Percentiles rank a stretch among this genome's conserved stretches.
These are phyloP conservation scores for Lithophane leautieri DNA, from an alignment of 2,888 invertebrate species.

Conservation along the genomic window DNA sequence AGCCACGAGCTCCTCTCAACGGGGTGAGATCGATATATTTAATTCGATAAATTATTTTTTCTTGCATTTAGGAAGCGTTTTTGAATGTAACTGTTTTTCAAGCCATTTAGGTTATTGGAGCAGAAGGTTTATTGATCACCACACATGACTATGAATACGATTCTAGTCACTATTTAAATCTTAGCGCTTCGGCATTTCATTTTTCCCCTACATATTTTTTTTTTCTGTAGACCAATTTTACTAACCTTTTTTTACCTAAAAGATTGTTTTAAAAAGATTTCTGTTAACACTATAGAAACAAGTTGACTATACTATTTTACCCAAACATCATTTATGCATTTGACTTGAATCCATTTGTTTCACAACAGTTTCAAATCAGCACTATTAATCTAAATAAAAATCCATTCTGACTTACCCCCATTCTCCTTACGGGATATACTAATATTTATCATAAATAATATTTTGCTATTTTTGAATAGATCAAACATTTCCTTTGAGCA, in stretches of 20 bases:
- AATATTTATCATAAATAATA: too few species aligned
- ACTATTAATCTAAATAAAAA: neutral
- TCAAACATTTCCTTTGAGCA: too few species aligned
- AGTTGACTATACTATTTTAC: neutral
- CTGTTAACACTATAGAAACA: neutral
- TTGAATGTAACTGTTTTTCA: too few species aligned
- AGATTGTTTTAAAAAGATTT: neutral
- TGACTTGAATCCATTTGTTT: neutral
- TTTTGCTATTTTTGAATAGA: too few species aligned
- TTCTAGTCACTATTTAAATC: neutral
- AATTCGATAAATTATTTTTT: too few species aligned
- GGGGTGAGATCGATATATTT: too few species aligned
- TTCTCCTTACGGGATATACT: too few species aligned
- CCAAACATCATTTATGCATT: conserved; percentile 1
- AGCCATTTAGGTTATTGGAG: conserved; percentile 1
- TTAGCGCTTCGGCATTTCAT: neutral
- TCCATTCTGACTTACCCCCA: neutral
- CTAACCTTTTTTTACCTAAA: neutral
- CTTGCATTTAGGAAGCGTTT: too few species aligned
- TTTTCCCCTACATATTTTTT: neutral
- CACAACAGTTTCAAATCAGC: neutral
- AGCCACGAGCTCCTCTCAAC: too few species aligned
- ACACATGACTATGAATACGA: neutral
- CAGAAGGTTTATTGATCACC: conserved; percentile 4
- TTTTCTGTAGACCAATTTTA: neutral